Conservation (phyloP, 2,113 vertebrate genomes). For the Lepus europaeus region DNA sequence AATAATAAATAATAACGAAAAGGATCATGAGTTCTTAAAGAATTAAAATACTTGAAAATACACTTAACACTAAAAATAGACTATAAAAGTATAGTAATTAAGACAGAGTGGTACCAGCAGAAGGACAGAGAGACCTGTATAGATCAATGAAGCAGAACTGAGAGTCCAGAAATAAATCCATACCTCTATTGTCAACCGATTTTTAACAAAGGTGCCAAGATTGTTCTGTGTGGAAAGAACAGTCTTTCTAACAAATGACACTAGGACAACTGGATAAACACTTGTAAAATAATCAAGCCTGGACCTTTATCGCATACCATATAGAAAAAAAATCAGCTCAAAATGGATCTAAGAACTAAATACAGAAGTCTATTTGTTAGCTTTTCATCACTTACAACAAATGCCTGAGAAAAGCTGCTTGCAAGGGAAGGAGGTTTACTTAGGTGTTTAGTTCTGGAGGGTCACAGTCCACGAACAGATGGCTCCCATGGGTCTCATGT, state of each 20-base stretch:
- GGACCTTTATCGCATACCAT: neutral
- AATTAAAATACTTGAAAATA: constrained; percentile 38
- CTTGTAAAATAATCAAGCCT: neutral
- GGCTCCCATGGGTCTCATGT: too few species aligned
- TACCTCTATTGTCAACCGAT: neutral
- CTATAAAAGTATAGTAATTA: constrained; percentile 17
- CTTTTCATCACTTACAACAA: neutral
- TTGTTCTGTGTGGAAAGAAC: neutral
- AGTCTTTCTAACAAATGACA: constrained; percentile 24
- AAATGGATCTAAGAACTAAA: constrained; percentile 52
- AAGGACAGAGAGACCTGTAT: neutral
- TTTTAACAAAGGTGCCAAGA: constrained; percentile 29
- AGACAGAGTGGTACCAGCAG: neutral
- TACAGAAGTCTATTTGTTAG: constrained; percentile 15
- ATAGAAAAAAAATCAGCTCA: constrained; percentile 52
- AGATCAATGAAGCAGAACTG: neutral
- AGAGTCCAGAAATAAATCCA: constrained; percentile 31
- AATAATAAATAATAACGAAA: constrained; percentile 44
- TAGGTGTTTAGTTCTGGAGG: neutral
- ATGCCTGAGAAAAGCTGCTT: neutral
- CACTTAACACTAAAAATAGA: constrained; percentile 8
- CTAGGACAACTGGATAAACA: neutral
- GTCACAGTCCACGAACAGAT: neutral
- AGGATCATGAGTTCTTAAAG: neutral
- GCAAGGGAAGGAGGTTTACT: neutral